A percentile compares a stretch with the other conserved stretches of the same genome.
These are phyloP conservation scores for Stercorarius parasiticus DNA, from an alignment of 2,113 vertebrate species.

Conservation along the genomic window DNA sequence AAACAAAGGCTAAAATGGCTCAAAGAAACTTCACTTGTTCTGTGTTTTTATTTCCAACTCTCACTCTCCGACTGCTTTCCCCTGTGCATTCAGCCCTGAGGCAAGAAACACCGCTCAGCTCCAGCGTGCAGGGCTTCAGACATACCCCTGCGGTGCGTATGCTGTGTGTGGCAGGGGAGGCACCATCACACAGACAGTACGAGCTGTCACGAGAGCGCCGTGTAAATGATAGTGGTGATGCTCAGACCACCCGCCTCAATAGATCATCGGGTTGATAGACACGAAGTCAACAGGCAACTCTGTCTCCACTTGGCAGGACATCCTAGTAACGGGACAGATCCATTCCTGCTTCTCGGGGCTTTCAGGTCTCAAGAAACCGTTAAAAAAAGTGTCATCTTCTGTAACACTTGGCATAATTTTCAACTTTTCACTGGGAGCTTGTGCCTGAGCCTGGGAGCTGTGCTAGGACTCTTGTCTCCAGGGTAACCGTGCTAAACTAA, in stretches of 20 bases:
- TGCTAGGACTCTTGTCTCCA: not conserved
- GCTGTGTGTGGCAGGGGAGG: not conserved
- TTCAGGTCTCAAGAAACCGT: not conserved
- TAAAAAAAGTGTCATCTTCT: not conserved
- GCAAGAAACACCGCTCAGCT: not conserved
- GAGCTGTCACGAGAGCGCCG: fast-evolving
- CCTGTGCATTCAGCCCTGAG: fast-evolving
- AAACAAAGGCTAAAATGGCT: not conserved
- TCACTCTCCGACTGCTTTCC: not conserved
- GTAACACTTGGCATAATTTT: not conserved
- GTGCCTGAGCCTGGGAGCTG: not conserved
- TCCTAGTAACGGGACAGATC: not conserved
- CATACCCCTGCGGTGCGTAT: fast-evolving
- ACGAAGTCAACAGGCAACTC: not conserved
- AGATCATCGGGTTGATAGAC: not conserved
- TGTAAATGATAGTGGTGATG: not conserved
- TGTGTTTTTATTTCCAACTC: not conserved
- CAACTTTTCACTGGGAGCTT: not conserved
- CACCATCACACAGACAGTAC: fast-evolving
- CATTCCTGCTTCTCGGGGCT: not conserved
- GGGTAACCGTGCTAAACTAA: constrained; percentile 18
- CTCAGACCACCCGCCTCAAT: fast-evolving
- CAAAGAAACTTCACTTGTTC: not conserved
- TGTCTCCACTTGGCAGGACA: not conserved
- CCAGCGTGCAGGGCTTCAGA: not conserved